Evolutionary conservation across 2,888 invertebrate genomes (phyloP).

Genomic region (Lumbricus terrestris): DNA sequence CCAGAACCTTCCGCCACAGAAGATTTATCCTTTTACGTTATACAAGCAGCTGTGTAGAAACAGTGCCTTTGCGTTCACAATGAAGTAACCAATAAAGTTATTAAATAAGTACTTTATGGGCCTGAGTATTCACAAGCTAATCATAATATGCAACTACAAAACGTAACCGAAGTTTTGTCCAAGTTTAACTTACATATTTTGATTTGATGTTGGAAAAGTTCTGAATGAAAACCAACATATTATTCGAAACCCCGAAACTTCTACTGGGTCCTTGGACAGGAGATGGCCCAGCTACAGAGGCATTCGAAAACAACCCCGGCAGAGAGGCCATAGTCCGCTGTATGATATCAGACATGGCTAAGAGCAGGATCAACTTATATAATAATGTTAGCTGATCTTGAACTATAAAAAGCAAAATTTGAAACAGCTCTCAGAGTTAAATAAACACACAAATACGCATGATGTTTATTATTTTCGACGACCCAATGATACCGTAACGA

Average conservation of each 20-base stretch:
- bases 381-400: background rate
- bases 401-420: background rate
- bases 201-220: conserved; percentile 6
- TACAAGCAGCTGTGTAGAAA: too few species aligned
- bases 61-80: too few species aligned
- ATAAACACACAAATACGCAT: background rate
- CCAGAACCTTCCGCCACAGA: background rate
- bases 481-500: background rate
- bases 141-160: too few species aligned
- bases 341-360: conserved; percentile 10
- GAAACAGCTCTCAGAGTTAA: background rate
- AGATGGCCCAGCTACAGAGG: background rate
- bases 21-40: too few species aligned
- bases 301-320: background rate
- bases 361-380: background rate
- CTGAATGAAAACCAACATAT: background rate
- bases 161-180: too few species aligned
- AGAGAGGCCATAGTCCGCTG: conserved; percentile 12
- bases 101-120: too few species aligned
- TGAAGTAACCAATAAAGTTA: too few species aligned
- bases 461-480: background rate
- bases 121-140: too few species aligned
- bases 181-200: background rate
- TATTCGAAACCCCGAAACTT: background rate
- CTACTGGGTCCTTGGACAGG: background rate